Conservation (phyloP, 2,797 vertebrate genomes). For the Phylloscopus collybita region DNA sequence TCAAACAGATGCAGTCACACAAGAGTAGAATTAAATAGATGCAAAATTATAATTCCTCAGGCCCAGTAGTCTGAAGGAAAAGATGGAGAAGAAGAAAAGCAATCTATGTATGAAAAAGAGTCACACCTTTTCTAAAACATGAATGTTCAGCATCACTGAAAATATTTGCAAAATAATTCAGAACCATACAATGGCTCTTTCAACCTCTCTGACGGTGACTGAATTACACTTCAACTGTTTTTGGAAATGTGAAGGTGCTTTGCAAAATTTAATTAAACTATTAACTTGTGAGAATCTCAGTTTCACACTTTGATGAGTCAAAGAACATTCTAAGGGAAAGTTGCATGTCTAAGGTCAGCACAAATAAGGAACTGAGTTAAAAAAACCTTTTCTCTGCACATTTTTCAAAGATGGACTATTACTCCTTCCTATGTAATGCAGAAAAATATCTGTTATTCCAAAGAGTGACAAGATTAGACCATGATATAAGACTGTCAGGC, state of each 20-base stretch:
- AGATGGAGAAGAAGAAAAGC: neutral
- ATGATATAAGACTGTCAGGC: neutral
- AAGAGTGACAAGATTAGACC: neutral
- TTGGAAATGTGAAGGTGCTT: neutral
- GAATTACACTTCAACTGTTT: neutral
- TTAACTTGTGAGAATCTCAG: neutral
- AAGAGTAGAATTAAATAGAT: neutral
- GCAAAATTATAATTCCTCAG: neutral
- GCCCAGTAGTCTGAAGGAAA: neutral
- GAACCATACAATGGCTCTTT: neutral
- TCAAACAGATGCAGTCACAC: neutral
- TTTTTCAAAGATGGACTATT: neutral
- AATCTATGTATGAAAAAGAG: neutral
- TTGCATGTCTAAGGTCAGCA: neutral
- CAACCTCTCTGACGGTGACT: neutral
- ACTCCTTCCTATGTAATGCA: neutral
- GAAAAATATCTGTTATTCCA: neutral
- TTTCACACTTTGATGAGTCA: neutral
- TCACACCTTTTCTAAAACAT: rapidly evolving
- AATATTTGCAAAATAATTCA: neutral
- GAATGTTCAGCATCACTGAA: neutral
- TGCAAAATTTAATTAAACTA: neutral
- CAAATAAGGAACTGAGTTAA: neutral
- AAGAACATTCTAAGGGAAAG: neutral
- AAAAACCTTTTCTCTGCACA: neutral